These are phyloP conservation scores for Phalacrocorax carbo DNA, from an alignment of 2,113 vertebrate genomes.

Conservation along the genomic window DNA sequence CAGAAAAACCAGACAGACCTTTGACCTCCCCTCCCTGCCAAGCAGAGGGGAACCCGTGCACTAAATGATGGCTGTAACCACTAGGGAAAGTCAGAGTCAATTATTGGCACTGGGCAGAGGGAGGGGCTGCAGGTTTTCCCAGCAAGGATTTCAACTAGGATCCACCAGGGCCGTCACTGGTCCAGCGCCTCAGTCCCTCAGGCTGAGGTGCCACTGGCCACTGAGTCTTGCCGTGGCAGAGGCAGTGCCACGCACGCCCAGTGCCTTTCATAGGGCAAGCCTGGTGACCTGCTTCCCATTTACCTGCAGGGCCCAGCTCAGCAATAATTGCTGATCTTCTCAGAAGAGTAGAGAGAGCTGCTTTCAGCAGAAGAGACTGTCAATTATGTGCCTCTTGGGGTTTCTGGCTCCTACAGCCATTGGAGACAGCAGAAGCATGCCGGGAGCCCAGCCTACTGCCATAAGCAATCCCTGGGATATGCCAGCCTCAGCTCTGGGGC, in stretches of 20 bases:
- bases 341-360: neutral
- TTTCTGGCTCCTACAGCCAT: neutral
- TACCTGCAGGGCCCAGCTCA: neutral
- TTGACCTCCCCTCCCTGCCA: rapidly evolving
- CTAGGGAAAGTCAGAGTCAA: neutral
- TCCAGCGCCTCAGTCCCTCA: neutral
- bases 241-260: neutral
- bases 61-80: too few species aligned
- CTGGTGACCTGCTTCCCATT: neutral
- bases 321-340: neutral
- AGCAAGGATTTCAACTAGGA: neutral
- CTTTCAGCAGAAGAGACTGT: neutral
- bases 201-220: neutral
- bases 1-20: neutral
- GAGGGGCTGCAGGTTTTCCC: neutral
- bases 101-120: neutral
- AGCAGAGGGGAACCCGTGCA: neutral
- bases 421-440: neutral
- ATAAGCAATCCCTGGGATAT: neutral
- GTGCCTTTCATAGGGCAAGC: neutral
- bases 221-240: neutral
- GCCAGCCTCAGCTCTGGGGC: neutral
- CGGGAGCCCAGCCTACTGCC: neutral
- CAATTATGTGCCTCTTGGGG: neutral
- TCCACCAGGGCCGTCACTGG: neutral